Conservation (phyloP, 2,888 invertebrate genomes). For the Ellobium chinense region DNA sequence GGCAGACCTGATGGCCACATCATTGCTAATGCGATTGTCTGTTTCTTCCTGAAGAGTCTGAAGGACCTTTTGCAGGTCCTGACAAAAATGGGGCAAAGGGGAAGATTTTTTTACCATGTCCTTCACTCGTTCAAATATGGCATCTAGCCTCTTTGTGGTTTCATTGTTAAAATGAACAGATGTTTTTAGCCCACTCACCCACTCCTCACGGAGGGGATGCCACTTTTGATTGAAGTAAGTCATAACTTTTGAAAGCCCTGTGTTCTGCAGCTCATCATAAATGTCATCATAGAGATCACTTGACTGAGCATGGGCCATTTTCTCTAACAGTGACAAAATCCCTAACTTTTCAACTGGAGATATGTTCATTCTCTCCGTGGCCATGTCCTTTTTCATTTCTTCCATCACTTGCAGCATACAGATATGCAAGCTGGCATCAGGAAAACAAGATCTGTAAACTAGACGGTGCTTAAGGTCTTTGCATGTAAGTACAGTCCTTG, state of each 20-base stretch:
- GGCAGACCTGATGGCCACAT: not conserved
- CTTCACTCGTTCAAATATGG: not conserved
- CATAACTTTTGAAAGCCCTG: conserved; percentile 27
- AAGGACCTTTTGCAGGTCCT: conserved; percentile 21
- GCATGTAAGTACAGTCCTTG: conserved; percentile 12
- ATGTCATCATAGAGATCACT: not conserved
- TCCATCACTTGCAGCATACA: conserved; percentile 21
- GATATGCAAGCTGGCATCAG: conserved; percentile 33
- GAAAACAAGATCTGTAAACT: conserved; percentile 28
- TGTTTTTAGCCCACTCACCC: conserved; percentile 29
- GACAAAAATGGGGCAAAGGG: conserved; percentile 25
- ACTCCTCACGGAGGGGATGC: conserved; percentile 26
- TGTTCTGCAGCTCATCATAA: conserved; percentile 30
- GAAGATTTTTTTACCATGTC: conserved; percentile 29
- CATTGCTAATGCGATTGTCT: conserved; percentile 5
- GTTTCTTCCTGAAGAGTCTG: conserved; percentile 7
- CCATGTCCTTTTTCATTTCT: conserved; percentile 17
- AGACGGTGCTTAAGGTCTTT: conserved; percentile 11
- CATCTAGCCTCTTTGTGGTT: conserved; percentile 16
- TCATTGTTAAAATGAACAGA: conserved; percentile 33
- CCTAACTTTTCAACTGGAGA: conserved; percentile 15
- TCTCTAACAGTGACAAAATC: conserved; percentile 8
- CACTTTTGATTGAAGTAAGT: conserved; percentile 29
- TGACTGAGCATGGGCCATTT: conserved; percentile 18
- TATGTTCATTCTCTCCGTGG: not conserved